Percentiles rank a stretch among this genome's conserved stretches.
phyloP scores from a whole-genome alignment of 2,113 vertebrate species.

The Atrichornis clamosus region DNA sequence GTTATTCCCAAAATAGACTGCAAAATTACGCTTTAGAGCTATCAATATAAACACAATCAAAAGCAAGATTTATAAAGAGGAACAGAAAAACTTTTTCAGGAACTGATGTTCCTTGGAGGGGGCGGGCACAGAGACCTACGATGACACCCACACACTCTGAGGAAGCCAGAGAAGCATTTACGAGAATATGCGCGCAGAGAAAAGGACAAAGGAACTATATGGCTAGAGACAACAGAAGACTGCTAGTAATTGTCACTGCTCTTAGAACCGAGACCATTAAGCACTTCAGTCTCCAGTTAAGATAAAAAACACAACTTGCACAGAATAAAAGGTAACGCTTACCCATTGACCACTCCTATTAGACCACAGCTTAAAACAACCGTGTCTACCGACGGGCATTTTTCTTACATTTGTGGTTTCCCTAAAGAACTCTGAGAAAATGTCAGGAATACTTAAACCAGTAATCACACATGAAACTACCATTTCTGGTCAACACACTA shows the following conservation, averaged over 20 bases:
- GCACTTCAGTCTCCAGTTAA: background rate
- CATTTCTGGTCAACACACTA: background rate
- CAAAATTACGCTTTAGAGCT: background rate
- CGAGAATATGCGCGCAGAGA: background rate
- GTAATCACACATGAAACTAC: rapidly evolving
- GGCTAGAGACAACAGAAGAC: background rate
- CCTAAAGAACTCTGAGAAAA: background rate
- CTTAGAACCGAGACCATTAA: background rate
- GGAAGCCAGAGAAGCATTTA: background rate
- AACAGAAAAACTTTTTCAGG: background rate
- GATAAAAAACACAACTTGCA: background rate
- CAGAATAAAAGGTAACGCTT: background rate
- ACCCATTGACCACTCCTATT: background rate
- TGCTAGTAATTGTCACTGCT: background rate
- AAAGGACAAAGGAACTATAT: background rate
- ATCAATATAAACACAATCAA: background rate
- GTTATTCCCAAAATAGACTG: background rate
- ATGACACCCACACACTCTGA: background rate
- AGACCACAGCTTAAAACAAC: background rate
- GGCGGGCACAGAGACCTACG: rapidly evolving
- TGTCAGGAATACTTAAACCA: background rate
- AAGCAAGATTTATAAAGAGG: background rate
- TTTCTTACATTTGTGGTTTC: background rate
- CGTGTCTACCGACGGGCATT: rapidly evolving
- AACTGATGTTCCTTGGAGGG: background rate